Base-by-base conservation (phyloP, 1,140 invertebrate genomes). In the Rhyzopertha dominica region DNA sequence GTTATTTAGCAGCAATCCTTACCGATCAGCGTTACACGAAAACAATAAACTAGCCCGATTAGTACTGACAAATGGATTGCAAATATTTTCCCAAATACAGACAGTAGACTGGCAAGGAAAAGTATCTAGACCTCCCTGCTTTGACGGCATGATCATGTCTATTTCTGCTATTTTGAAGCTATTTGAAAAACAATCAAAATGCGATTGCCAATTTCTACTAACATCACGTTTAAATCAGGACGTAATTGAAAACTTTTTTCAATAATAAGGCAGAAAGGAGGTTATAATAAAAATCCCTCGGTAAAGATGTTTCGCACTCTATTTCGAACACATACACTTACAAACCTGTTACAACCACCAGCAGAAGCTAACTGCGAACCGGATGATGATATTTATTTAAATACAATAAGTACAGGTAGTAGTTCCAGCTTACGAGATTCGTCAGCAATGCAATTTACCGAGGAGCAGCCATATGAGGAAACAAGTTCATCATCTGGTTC, bases 151-250 rank as follows among this genome's bases (percentile, higher is more conserved):
- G 5, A 14, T 41, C 1, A 40, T 49, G 36, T 40, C 49, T 8
- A 53, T 55, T 13, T 45, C 55, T 22, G 46, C 40, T 12, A 44
- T 58, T 18, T 40, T 41, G 20, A 8, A 12, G 10, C 30, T 47
- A 14, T 47, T 29, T 30, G 22, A 40, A n/a, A 17, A 31, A n/a
- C 43, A 52, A 44, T 31, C 19, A 48, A 35, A 25, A 26, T 26
- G 9, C 14, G 35, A 47, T 4, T 36, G 41, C 44, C 48, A 39
- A 31, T 52, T 32, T 42, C 5, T 50, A 5, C 34, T 53, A 19
- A 53, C 41, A 19, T 22, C 35, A 39, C 18, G 43, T 43, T 38
- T 51, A 34, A 56, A 58, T 37, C 54, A 56, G 49, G 56, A 59
- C 49, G 34, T 47, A 18, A 24, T 52, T 13, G 54, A 61, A 51